Conservation (phyloP, 1,140 invertebrate genomes). For the Catajapyx aquilonaris region DNA sequence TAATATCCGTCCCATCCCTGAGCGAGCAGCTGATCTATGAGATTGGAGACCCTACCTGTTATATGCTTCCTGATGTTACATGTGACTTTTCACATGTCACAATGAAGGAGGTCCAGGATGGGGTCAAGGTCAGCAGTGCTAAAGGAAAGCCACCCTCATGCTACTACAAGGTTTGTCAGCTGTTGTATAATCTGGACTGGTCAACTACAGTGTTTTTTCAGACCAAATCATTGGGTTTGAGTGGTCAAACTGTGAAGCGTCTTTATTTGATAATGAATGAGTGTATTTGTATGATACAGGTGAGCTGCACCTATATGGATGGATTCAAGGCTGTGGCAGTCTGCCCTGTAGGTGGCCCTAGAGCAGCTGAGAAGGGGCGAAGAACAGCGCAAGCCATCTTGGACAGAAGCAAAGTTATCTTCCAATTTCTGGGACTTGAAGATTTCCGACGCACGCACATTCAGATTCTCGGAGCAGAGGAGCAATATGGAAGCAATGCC, state of each 20-base stretch:
- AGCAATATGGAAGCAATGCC: too few species aligned
- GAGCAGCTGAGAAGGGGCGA: constrained; percentile 22
- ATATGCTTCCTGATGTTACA: constrained; percentile 28
- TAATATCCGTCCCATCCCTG: constrained; percentile 23
- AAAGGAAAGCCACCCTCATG: constrained; percentile 23
- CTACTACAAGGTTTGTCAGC: constrained; percentile 25
- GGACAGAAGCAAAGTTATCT: constrained; percentile 15
- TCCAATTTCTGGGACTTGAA: constrained; percentile 18
- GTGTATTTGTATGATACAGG: too few species aligned
- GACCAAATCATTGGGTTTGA: too few species aligned
- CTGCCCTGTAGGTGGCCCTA: constrained; percentile 23
- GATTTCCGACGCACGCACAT: constrained; percentile 23
- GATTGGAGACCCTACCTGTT: constrained; percentile 25
- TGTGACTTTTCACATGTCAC: constrained; percentile 27
- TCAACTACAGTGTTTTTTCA: too few species aligned
- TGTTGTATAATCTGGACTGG: too few species aligned
- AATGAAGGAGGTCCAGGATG: constrained; percentile 18
- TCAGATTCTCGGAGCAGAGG: constrained; percentile 25
- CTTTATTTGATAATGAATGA: too few species aligned
- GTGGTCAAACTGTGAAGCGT: too few species aligned
- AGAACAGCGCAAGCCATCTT: constrained; percentile 22
- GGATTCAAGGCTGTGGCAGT: constrained; percentile 25
- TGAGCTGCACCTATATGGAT: constrained; percentile 24
- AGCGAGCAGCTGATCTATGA: constrained; percentile 30
- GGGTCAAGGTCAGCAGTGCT: constrained; percentile 24